Evolutionary conservation across 1,140 invertebrate species (phyloP).

Genomic region (Eufriesea mexicana): DNA sequence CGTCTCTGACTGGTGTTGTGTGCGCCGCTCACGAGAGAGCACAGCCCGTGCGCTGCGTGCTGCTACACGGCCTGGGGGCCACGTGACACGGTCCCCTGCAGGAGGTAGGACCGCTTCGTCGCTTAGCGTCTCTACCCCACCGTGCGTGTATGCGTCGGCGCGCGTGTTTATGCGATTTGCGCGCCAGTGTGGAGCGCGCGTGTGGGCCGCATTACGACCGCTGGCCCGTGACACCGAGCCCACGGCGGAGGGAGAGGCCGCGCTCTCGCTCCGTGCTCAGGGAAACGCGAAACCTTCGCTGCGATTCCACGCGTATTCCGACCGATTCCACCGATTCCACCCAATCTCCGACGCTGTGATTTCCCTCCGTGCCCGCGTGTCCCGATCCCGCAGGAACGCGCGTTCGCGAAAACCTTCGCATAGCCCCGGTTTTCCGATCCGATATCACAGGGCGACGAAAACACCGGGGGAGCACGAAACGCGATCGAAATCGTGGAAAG

Average conservation of each 20-base stretch:
- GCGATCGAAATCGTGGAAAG: background rate
- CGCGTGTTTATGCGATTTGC: slow-evolving; percentile 64
- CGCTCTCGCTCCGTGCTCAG: background rate
- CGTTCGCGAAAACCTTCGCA: too few relatives aligned
- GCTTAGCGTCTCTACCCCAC: slow-evolving; percentile 39
- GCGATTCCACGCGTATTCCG: too few relatives aligned
- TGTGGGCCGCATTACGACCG: slow-evolving; percentile 62
- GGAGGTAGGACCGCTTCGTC: slow-evolving; percentile 69
- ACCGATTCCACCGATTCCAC: too few relatives aligned
- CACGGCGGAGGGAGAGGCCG: slow-evolving; percentile 40
- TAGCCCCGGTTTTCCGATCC: too few relatives aligned
- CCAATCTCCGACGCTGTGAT: too few relatives aligned
- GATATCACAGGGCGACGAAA: too few relatives aligned
- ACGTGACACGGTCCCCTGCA: slow-evolving; percentile 72
- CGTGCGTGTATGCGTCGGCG: slow-evolving; percentile 57
- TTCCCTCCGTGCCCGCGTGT: too few relatives aligned
- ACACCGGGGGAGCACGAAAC: too few relatives aligned
- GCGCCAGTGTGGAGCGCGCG: slow-evolving; percentile 64
- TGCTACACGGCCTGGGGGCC: slow-evolving; percentile 66
- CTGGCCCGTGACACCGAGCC: slow-evolving; percentile 56
- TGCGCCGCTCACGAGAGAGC: slow-evolving; percentile 66
- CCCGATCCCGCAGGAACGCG: too few relatives aligned
- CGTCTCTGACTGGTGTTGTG: slow-evolving; percentile 77
- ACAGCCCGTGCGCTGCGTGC: slow-evolving; percentile 69
- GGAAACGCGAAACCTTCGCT: background rate